A percentile compares a stretch with the other conserved stretches of the same genome.
Evolutionary conservation across 2,797 vertebrate species (phyloP).

Genomic region (Podargus strigoides): DNA sequence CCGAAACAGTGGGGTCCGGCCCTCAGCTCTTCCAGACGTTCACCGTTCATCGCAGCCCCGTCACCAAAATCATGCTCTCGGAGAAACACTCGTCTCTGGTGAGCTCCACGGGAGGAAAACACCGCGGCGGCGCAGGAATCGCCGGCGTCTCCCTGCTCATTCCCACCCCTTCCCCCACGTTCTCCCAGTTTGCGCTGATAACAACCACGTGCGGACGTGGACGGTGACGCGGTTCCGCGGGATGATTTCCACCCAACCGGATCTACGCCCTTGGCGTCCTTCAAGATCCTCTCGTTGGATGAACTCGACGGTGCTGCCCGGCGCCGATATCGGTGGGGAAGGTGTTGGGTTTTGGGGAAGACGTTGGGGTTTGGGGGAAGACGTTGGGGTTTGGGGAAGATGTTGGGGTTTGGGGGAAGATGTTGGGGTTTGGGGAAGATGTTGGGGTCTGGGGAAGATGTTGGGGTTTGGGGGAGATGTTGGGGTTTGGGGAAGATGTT

Average conservation of each 20-base stretch:
- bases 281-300: not conserved
- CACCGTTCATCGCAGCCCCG: slow-evolving; percentile 88
- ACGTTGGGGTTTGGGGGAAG: too few species aligned
- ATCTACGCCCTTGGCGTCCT: not conserved
- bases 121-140: too few species aligned
- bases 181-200: not conserved
- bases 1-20: slow-evolving; percentile 88
- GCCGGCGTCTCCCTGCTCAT: too few species aligned
- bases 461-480: too few species aligned
- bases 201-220: not conserved
- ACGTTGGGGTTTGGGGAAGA: too few species aligned
- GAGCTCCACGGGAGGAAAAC: not conserved
- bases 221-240: not conserved
- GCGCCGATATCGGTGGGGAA: not conserved
- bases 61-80: slow-evolving; percentile 93
- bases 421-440: too few species aligned
- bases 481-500: too few species aligned
- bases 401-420: too few species aligned
- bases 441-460: too few species aligned
- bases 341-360: too few species aligned
- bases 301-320: not conserved
- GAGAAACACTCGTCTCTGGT: slow-evolving; percentile 89
- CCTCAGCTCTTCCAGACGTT: slow-evolving; percentile 95
- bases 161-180: too few species aligned
- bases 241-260: not conserved